These are phyloP conservation scores for Ceratoteleas bidentatus DNA, from an alignment of 1,140 invertebrate genomes.

Conservation along the genomic window DNA sequence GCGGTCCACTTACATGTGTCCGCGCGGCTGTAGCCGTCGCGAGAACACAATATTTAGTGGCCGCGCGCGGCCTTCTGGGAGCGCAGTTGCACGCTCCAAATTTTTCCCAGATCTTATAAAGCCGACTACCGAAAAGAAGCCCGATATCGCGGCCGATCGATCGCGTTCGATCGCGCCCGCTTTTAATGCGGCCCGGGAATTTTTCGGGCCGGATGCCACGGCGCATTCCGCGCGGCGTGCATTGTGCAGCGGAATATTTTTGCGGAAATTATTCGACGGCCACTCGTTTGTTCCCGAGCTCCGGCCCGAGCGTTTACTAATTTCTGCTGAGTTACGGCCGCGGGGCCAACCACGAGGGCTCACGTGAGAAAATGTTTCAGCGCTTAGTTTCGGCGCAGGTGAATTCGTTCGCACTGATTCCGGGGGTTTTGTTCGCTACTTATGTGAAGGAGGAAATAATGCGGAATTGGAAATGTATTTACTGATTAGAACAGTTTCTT, in stretches of 20 bases:
- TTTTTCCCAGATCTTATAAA: constrained; percentile 67
- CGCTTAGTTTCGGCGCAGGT: background rate
- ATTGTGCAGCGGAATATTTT: constrained; percentile 37
- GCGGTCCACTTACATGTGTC: constrained; percentile 80
- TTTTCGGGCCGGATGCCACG: constrained; percentile 50
- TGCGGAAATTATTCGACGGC: constrained; percentile 54
- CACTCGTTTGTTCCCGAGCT: constrained; percentile 59
- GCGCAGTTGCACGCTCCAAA: constrained; percentile 65
- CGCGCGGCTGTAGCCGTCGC: constrained; percentile 75
- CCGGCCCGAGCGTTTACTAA: constrained; percentile 52
- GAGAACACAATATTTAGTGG: constrained; percentile 69
- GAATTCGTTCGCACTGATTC: too few species aligned
- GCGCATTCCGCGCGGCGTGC: constrained; percentile 36
- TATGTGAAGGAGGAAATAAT: background rate
- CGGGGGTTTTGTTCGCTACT: background rate
- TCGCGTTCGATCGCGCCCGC: constrained; percentile 49
- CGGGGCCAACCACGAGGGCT: background rate
- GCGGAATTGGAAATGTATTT: too few species aligned
- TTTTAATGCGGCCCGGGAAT: constrained; percentile 58
- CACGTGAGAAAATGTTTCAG: constrained; percentile 31
- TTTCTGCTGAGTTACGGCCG: constrained; percentile 43
- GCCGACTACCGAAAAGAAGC: constrained; percentile 58
- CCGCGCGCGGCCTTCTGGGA: constrained; percentile 53
- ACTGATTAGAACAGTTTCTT: too few species aligned
- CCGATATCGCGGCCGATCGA: constrained; percentile 54